phyloP scores from a whole-genome alignment of 2,797 vertebrate species.

The Sarcophilus harrisii region DNA sequence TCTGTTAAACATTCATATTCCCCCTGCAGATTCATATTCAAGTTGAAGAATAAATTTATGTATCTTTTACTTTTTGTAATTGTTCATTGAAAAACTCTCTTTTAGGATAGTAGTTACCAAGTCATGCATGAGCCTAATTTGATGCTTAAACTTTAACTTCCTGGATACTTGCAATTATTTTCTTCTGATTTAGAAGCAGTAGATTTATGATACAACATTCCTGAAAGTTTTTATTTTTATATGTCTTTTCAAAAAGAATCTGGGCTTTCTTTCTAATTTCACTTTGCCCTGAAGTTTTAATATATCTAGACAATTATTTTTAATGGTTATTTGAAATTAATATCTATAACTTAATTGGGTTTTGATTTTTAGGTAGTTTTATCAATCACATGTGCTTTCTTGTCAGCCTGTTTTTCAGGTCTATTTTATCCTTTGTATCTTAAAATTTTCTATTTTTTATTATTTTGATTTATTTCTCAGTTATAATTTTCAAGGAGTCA shows the following conservation, averaged over 20 bases:
- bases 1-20: background rate
- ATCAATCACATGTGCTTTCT: background rate
- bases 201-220: background rate
- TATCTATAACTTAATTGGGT: background rate
- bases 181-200: background rate
- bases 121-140: background rate
- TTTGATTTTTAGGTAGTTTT: background rate
- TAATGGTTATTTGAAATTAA: background rate
- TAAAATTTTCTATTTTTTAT: background rate
- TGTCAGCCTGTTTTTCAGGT: background rate
- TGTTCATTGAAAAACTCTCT: background rate
- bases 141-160: background rate
- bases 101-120: background rate
- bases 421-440: background rate
- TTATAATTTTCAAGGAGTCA: background rate
- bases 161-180: background rate
- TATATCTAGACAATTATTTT: background rate
- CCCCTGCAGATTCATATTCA: background rate
- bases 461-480: background rate
- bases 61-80: background rate
- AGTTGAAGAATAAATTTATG: background rate
- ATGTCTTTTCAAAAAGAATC: background rate
- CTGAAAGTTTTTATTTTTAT: background rate
- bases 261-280: background rate
- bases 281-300: background rate